A percentile compares a stretch with the other conserved stretches of the same genome.
Evolutionary conservation across 37 sponge, comb jelly and placozoan species (phyloP).

Genomic region (Spongia lamella): DNA sequence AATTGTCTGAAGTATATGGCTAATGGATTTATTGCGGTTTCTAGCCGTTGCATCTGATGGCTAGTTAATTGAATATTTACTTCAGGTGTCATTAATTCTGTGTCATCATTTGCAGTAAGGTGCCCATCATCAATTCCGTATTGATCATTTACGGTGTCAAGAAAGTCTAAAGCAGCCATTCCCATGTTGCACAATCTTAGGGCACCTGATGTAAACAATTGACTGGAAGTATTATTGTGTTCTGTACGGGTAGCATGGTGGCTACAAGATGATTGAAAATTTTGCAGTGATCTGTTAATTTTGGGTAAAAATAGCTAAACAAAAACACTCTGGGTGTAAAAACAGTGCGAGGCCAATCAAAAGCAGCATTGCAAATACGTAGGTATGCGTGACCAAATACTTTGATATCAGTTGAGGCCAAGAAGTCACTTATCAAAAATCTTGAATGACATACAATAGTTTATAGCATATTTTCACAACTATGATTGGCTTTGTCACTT

Average conservation of each 20-base stretch:
- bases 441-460: too few relatives aligned
- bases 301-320: constrained; percentile 45
- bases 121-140: constrained; percentile 20
- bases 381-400: too few relatives aligned
- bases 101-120: not conserved
- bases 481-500: too few relatives aligned
- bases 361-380: too few relatives aligned
- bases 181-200: constrained; percentile 9
- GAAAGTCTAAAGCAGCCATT: constrained; percentile 33
- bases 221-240: constrained; percentile 29
- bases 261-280: constrained; percentile 25
- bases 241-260: constrained; percentile 32
- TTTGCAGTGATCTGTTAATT: constrained; percentile 20
- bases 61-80: not conserved
- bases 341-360: too few relatives aligned
- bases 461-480: too few relatives aligned
- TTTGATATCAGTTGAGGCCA: too few relatives aligned
- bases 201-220: constrained; percentile 22
- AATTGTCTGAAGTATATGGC: not conserved
- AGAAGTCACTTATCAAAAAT: too few relatives aligned
- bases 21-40: constrained; percentile 1
- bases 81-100: not conserved
- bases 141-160: constrained; percentile 11
- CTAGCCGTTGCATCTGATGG: not conserved
- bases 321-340: too few relatives aligned